Evolutionary conservation across 35 echinoderm and acorn worm species (phyloP).

Genomic region (Holothuria glaberrima): DNA sequence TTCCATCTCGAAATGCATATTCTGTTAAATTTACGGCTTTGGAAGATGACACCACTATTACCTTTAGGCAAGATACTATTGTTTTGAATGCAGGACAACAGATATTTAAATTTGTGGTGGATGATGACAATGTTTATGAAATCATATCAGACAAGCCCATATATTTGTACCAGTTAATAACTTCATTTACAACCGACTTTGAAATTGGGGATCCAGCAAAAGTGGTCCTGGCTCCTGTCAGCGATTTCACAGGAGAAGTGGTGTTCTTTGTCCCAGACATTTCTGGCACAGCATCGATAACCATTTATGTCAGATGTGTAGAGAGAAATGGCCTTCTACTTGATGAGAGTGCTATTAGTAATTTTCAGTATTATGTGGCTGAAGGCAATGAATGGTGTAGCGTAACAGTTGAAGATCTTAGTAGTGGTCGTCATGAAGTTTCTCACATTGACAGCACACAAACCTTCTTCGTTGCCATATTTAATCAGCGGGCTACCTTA

Average conservation of each 20-base stretch:
- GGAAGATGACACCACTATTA: not conserved
- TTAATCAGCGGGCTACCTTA: not conserved
- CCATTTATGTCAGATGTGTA: conserved; percentile 9
- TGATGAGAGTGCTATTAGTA: not conserved
- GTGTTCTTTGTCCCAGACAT: conserved; percentile 23
- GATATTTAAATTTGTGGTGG: conserved; percentile 4
- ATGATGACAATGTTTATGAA: conserved; percentile 21
- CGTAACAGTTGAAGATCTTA: not conserved
- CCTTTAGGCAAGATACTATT: conserved; percentile 1
- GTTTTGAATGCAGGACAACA: conserved; percentile 39
- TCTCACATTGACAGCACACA: not conserved
- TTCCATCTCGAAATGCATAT: conserved; percentile 17
- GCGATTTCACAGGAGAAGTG: conserved; percentile 12
- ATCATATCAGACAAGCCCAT: conserved; percentile 28
- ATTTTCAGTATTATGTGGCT: conserved; percentile 22
- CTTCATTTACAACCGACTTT: conserved; percentile 26
- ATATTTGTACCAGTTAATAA: conserved; percentile 30
- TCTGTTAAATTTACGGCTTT: conserved; percentile 30
- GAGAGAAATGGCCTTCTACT: not conserved
- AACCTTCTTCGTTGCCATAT: conserved; percentile 15
- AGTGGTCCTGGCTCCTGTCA: conserved; percentile 5
- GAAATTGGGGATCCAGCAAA: conserved; percentile 40
- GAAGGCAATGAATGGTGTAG: conserved; percentile 26
- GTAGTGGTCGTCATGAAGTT: not conserved
- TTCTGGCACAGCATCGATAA: conserved; percentile 1